Conservation (phyloP, 1,140 invertebrate genomes). For the Eciton burchellii region DNA sequence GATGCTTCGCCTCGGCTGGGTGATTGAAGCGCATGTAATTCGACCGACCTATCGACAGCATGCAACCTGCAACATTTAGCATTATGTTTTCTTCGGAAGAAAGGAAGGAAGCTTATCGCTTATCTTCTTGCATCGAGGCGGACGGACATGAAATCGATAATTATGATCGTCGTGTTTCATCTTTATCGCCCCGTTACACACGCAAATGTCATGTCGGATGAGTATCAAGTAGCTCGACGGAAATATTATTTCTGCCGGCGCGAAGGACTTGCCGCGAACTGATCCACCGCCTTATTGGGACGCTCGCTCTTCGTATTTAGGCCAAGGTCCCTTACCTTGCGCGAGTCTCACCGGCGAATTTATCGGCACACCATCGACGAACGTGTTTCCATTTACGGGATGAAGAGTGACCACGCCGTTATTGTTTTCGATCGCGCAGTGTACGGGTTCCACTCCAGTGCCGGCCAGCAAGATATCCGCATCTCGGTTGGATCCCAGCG, state of each 20-base stretch:
- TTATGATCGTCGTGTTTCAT: not conserved
- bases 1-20: conserved; percentile 93
- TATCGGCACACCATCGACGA: conserved; percentile 89
- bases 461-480: conserved; percentile 93
- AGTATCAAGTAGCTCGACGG: not conserved
- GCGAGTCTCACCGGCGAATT: conserved; percentile 89
- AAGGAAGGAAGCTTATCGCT: not conserved
- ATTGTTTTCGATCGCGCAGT: conserved; percentile 94
- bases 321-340: conserved; percentile 88
- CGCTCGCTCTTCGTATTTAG: conserved; percentile 53
- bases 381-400: conserved; percentile 89
- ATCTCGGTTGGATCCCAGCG: conserved; percentile 89
- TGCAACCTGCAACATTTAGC: conserved; percentile 89
- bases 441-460: conserved; percentile 91
- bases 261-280: not conserved
- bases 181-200: not conserved
- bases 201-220: not conserved
- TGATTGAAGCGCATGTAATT: conserved; percentile 96
- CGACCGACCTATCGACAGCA: conserved; percentile 94
- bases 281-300: not conserved
- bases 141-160: not conserved
- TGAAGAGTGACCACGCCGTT: conserved; percentile 93
- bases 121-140: not conserved
- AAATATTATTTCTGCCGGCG: conserved; percentile 5
- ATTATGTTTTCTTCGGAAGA: not conserved